Evolutionary conservation across 2,113 vertebrate species (phyloP).

Genomic region (Anoura caudifer): DNA sequence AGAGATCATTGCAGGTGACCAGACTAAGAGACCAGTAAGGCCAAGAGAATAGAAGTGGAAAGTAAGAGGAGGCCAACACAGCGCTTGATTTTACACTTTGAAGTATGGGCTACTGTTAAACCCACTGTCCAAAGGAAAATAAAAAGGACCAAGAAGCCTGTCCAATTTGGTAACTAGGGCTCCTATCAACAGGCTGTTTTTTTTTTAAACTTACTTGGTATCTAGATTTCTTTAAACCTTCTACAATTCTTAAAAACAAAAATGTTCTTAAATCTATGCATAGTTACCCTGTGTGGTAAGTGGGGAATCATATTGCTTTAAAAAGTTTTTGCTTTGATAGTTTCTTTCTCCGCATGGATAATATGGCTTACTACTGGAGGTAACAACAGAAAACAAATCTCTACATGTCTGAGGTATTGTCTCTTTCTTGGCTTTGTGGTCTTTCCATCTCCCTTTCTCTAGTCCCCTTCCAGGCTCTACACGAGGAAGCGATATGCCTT

Average conservation of each 20-base stretch:
- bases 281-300: neutral
- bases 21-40: neutral
- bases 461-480: neutral
- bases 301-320: neutral
- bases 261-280: neutral
- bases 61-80: neutral
- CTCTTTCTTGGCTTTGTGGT: neutral
- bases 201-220: neutral
- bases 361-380: neutral
- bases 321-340: neutral
- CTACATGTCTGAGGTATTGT: neutral
- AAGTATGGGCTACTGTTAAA: neutral
- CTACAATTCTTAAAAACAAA: neutral
- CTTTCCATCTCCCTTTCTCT: neutral
- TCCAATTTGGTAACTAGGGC: neutral
- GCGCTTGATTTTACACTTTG: neutral
- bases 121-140: neutral
- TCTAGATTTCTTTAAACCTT: conserved; percentile 14
- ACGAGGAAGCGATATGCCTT: neutral
- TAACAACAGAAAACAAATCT: neutral
- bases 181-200: neutral
- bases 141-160: neutral
- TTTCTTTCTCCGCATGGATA: neutral
- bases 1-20: neutral
- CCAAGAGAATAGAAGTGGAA: neutral